Evolutionary conservation across 2,888 invertebrate genomes (phyloP).

Genomic region (Penaeus monodon): DNA sequence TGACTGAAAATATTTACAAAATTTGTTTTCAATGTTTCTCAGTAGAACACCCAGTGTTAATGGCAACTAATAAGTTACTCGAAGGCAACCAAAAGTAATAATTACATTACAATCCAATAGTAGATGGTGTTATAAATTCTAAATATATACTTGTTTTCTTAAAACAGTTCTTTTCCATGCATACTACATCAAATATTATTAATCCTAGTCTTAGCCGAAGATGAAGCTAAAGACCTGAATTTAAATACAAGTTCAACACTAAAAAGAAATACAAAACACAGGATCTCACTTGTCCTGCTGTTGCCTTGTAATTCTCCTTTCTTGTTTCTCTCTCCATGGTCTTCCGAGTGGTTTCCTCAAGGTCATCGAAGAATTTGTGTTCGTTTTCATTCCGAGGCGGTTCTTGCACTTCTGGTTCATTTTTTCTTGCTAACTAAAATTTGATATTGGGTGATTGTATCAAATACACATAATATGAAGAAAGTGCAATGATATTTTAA

Average conservation of each 20-base stretch:
- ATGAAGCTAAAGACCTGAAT: neutral
- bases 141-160: too few species aligned
- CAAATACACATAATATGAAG: neutral
- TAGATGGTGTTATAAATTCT: too few species aligned
- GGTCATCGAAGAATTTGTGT: slow-evolving; percentile 59
- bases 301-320: slow-evolving; percentile 58
- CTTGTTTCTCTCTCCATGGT: slow-evolving; percentile 60
- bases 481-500: too few species aligned
- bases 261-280: neutral
- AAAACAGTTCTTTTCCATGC: too few species aligned
- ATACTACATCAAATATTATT: too few species aligned
- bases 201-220: too few species aligned
- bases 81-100: too few species aligned
- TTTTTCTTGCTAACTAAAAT: slow-evolving; percentile 30
- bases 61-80: too few species aligned
- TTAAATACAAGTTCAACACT: neutral
- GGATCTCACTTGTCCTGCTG: slow-evolving; percentile 39
- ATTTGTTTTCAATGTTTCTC: too few species aligned
- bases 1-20: too few species aligned
- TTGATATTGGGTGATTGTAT: neutral
- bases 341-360: slow-evolving; percentile 55
- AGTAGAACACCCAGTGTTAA: too few species aligned
- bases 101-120: too few species aligned
- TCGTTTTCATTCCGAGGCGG: slow-evolving; percentile 8
- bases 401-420: slow-evolving; percentile 19